A percentile compares a stretch with the other conserved stretches of the same genome.
phyloP scores from a whole-genome alignment of 2,113 vertebrate species.

The Strix uralensis region DNA sequence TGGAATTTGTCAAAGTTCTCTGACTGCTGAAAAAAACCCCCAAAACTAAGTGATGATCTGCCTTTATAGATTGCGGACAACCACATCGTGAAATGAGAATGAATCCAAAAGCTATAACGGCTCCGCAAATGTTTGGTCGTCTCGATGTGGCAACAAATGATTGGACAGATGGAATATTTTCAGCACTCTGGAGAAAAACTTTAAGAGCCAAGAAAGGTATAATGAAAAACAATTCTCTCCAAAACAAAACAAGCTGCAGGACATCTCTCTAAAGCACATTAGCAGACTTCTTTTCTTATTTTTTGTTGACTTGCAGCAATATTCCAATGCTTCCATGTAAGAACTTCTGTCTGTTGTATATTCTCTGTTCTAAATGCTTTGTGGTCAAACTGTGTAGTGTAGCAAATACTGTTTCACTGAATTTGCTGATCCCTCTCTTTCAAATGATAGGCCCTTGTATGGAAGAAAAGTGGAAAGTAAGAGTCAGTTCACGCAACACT shows the following conservation, averaged over 20 bases:
- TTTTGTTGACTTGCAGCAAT: background rate
- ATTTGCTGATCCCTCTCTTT: background rate
- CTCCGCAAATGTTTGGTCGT: constrained; percentile 95
- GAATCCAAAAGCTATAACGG: constrained; percentile 98
- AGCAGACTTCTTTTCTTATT: background rate
- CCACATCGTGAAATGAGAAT: constrained; percentile 97
- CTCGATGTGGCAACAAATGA: constrained; percentile 95
- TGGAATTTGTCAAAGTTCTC: background rate
- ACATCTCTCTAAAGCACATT: background rate
- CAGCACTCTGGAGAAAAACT: constrained; percentile 95
- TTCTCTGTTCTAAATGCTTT: background rate
- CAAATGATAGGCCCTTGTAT: background rate
- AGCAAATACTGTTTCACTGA: background rate
- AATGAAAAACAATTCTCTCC: background rate
- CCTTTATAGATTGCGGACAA: constrained; percentile 84
- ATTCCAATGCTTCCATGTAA: no score
- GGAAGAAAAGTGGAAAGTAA: background rate
- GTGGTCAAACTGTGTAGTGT: background rate
- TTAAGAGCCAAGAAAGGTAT: constrained; percentile 92
- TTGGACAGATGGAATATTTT: constrained; percentile 98
- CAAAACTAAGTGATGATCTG: background rate
- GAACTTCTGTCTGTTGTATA: background rate
- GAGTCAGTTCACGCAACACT: background rate
- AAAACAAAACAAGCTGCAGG: background rate
- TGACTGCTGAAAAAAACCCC: background rate